Evolutionary conservation across 2,888 invertebrate genomes (phyloP), one percentile per base, ranked within the genome.

Genomic region (Trichogramma dendrolimi): DNA sequence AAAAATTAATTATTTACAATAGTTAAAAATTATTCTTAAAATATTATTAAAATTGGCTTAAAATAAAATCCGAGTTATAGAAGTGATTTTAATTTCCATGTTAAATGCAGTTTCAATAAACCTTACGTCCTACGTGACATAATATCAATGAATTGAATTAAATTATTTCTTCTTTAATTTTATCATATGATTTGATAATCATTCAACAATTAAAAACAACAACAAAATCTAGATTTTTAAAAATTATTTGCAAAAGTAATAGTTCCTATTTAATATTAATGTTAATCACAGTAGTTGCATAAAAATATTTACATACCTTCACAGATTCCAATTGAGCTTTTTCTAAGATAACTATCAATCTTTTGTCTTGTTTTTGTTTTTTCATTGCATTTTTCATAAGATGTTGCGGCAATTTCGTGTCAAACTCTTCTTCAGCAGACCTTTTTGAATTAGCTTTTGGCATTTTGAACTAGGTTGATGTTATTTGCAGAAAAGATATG

Each of bases 301-400:
- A 40, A 48, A 53, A 53, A 46, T 44, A 60, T 62, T 62, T 61
- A 59, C 63, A 51, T 79, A 96, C 96, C 85, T 97, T 98, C 0
- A 96, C 95, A 50, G 94, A 92, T 82, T 99, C 98, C 58, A 99
- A 80, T 73, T 96, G 96, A 4, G 98, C 96, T 62, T 91, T 89
- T 82, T 97, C 97, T 59, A 99, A 81, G 62, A 99, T 87, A 48
- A 99, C 87, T 68, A 98, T 93, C 27, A 98, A 82, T 55, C 97
- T 88, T 79, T 96, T 94, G 71, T 94, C 93, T 79, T 91, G 88
- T 70, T 92, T 89, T 71, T 87, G 14, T 14, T 14, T 14, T 14
- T 14, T 14, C 2, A 14, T 14, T 14, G 14, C 14, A 14, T 14
- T 14, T 14, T 14, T 14, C 14, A 14, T 14, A 14, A 14, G 14